Evolutionary conservation across 2,797 vertebrate species (phyloP).

Genomic region (Dicrostonyx torquatus): DNA sequence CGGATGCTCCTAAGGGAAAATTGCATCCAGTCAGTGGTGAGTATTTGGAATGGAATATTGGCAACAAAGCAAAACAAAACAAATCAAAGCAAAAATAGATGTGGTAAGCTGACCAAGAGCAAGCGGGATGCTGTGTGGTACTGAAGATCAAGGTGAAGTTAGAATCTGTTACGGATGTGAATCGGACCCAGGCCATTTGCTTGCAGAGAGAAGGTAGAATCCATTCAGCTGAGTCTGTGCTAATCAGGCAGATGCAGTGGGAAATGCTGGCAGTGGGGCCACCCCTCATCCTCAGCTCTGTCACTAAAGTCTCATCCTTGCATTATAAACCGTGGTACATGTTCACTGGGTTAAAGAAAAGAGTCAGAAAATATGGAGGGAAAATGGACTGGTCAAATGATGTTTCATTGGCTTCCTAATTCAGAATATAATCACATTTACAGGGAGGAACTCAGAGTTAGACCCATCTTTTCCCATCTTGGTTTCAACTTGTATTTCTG

Average conservation of each 20-base stretch:
- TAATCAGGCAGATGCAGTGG: not conserved
- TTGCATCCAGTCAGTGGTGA: not conserved
- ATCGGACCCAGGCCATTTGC: rapidly evolving
- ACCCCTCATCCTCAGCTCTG: not conserved
- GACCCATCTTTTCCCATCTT: not conserved
- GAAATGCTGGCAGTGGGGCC: not conserved
- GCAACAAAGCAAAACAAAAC: not conserved
- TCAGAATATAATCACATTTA: not conserved
- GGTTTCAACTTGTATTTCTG: not conserved
- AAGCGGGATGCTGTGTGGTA: not conserved
- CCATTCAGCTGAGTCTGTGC: not conserved
- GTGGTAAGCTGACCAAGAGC: not conserved
- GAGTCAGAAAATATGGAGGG: not conserved
- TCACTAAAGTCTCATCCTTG: not conserved
- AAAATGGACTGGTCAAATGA: not conserved
- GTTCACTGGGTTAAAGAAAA: not conserved
- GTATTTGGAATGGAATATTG: not conserved
- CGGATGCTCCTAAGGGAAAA: not conserved
- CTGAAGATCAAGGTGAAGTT: not conserved
- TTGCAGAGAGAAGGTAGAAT: not conserved
- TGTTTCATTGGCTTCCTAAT: not conserved
- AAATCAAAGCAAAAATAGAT: not conserved
- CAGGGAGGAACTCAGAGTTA: not conserved
- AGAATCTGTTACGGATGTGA: not conserved
- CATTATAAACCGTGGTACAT: not conserved